Evolutionary conservation across 92 coral and sea anemone species (phyloP), one percentile per base, ranked within the genome.

Genomic region (Diadumene lineata): DNA sequence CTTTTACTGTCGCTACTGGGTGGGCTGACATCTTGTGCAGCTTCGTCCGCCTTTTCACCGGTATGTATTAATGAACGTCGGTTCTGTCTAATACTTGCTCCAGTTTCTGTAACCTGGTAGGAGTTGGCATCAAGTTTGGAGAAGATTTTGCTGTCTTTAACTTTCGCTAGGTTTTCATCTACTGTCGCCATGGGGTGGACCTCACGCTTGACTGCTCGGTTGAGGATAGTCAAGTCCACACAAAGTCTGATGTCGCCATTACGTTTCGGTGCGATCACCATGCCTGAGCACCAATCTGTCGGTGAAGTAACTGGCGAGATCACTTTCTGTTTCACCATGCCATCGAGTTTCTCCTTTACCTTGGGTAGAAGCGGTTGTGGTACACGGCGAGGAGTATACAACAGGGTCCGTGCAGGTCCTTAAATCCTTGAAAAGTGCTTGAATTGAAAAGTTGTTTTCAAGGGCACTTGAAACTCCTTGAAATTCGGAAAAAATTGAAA

Each of bases 231-330:
- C 43, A 84, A 70, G 60, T 84, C 85, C 44, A 71, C 77, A 34
- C 85, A 84, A 17, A 85, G 60, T 57, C 85, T 50, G 7, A 79
- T 70, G 23, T 61, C 67, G 3, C 80, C 79, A 43, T 84, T 79
- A 1, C 34, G 50, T 58, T 84, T 84, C 2, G 84, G 84, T 11
- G 66, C 80, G 27, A 84, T 66, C 21, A 79, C 88, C 71, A 84
- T 71, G 8, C 74, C 79, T 33, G 84, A 72, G 56, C 88, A 84
- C 85, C 88, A 79, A 7, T 82, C 87, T 31, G 83, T 82, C 0
- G 87, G 82, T 27, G 34, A 63, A 33, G 71, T 79, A 15, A 82
- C 83, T 38, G 57, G 78, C 53, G 26, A 66, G 18, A 78, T 79
- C n/a, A 78, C 80, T 30, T 79, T 81, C 23, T 75, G 38, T 43